Evolutionary conservation across 2,888 invertebrate species (phyloP), one percentile per base, ranked within the genome.

Genomic region (Epistrophe grossulariae): DNA sequence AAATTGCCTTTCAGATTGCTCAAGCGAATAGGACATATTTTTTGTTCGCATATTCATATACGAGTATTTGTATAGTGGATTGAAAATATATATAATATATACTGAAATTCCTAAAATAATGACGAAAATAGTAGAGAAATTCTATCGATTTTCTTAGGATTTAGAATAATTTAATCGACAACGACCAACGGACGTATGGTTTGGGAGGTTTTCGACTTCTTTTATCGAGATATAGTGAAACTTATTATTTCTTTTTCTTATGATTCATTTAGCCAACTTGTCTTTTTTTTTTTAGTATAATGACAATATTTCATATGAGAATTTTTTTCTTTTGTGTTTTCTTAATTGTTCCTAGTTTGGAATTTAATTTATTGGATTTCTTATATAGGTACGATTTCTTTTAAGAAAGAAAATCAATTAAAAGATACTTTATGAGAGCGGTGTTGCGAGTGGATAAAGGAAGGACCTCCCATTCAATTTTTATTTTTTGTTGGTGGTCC

Each of bases 361-460:
- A 28, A n/a, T 45, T 31, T 48, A 66, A 66, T 66, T 66, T 66
- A 66, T 66, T 66, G 31, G 45, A 45, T 66, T 17, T 17, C 31
- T 66, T 7, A 45, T 7, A 45, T 66, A 28, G 24, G 4, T 13
- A 24, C 2, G 13, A 5, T 45, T 45, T 38, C 7, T 24, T 17
- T 59, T 19, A 2, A 24, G 13, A 62, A 11, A 43, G 28, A 43
- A 62, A 64, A 43, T 64, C 62, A 64, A 64, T 64, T 64, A 64
- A 64, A 43, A 64, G 40, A 45, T 64, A 45, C 28, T 64, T 64
- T 64, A 64, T 45, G 62, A 64, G 62, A 45, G n/a, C 62, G 62
- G 4, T 28, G 28, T n/a, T 28, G 10, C n/a, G 24, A 64, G 43
- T 19, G 60, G 60, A 13, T 19, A 19, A 1, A 13, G 2, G 11